These are phyloP conservation scores for Plestiodon gilberti DNA, from an alignment of 2,113 vertebrate species.

Conservation along the genomic window DNA sequence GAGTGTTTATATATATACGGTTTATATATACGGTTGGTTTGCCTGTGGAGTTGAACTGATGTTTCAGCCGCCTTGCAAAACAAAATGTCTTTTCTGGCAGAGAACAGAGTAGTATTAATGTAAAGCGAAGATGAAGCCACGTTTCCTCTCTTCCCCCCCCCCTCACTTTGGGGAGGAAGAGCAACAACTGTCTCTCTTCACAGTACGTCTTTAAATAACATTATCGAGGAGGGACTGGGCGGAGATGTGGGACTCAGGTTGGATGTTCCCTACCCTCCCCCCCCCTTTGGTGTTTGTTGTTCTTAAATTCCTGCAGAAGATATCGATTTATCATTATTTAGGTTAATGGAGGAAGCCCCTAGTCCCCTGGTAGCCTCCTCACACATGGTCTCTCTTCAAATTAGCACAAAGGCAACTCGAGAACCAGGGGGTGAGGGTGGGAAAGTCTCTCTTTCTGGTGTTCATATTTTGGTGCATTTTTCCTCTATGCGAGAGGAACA, in stretches of 20 bases:
- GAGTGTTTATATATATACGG: not conserved
- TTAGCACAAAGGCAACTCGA: constrained; percentile 22
- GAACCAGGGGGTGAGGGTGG: too few species aligned
- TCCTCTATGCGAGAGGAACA: not conserved
- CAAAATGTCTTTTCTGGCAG: not conserved
- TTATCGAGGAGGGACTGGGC: not conserved
- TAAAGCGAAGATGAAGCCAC: not conserved
- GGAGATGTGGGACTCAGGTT: not conserved
- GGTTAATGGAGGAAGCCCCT: constrained; percentile 15
- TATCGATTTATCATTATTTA: constrained; percentile 31
- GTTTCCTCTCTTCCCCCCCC: not conserved
- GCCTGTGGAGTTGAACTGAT: not conserved
- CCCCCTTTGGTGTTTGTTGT: not conserved
- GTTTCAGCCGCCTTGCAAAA: not conserved
- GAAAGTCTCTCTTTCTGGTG: not conserved
- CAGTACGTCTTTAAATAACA: not conserved
- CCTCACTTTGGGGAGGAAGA: not conserved
- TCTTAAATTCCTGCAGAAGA: constrained; percentile 20
- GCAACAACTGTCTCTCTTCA: not conserved
- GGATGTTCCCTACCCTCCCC: not conserved
- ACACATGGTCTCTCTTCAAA: not conserved
- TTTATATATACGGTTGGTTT: too few species aligned
- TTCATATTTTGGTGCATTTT: not conserved
- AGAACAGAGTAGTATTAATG: not conserved
- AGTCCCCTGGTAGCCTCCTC: not conserved